Base-by-base conservation (phyloP, 1,140 invertebrate genomes). In the Araneus ventricosus region DNA sequence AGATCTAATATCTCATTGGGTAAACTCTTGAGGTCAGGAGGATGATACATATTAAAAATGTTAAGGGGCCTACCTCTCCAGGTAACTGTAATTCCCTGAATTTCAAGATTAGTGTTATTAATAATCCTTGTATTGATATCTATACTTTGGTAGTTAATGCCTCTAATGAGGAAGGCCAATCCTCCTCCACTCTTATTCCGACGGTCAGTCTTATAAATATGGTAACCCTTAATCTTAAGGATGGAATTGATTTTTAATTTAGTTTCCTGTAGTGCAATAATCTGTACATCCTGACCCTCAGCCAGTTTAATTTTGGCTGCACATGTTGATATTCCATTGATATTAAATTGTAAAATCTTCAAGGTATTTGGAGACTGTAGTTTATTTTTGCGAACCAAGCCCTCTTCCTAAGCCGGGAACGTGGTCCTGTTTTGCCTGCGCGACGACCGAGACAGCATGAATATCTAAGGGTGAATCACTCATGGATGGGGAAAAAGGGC, bases 261-360 rank as follows among this genome's bases (percentile, higher is more conserved):
- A 2, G 61, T 67, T 67, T 67, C 61, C 8, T 67, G 61, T 27
- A 24, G n/a, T 4, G 57, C 7, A 59, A 59, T 59, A 1, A 59
- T 5, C 6, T 10, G 57, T 20, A 59, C 57, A 10, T 3, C n/a
- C 0, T 27, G n/a, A 8, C n/a, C 2, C 2, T 8, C 3, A 27
- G 2, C 7, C 61, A n/a, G n/a, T 24, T 67, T 67, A 2, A 27
- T 27, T 67, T 8, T 67, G 8, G 61, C 4, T 39, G 30, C 75
- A 41, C 24, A 52, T 84, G 80, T 84, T 45, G 39, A 45, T 24
- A 84, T 84, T 84, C 80, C 80, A 84, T 84, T 84, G 39, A 52
- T 84, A 41, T 84, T 84, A 2, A 84, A 84, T 22, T 84, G 80
- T 39, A 84, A n/a, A 0, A 84, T 84, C 80, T 84, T 84, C 45